phyloP scores from a whole-genome alignment of 2,113 vertebrate genomes.

The Loxodonta africana region DNA sequence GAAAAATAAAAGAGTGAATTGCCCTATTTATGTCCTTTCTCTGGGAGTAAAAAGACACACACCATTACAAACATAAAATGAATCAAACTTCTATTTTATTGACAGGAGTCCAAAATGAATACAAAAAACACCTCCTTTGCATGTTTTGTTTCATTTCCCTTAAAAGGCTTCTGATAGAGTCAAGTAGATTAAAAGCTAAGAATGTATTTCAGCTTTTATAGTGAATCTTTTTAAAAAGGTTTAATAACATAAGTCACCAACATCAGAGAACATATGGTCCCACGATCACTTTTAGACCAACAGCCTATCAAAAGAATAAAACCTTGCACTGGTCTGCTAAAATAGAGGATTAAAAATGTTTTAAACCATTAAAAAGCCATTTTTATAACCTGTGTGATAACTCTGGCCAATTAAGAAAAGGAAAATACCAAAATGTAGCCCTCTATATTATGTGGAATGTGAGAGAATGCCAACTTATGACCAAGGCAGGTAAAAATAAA shows the following conservation, averaged over 20 bases:
- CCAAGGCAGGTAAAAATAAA: constrained; percentile 82
- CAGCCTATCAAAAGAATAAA: constrained; percentile 87
- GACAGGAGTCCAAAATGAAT: constrained; percentile 88
- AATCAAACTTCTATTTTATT: constrained; percentile 90
- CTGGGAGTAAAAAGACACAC: constrained; percentile 85
- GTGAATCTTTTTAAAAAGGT: constrained; percentile 85
- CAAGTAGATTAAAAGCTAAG: constrained; percentile 86
- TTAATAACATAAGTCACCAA: constrained; percentile 85
- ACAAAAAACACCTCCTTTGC: constrained; percentile 86
- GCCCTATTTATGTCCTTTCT: constrained; percentile 73
- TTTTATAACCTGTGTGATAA: constrained; percentile 79
- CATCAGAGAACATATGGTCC: constrained; percentile 84
- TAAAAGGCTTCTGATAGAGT: constrained; percentile 84
- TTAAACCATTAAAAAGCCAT: constrained; percentile 85
- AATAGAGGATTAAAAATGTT: constrained; percentile 88
- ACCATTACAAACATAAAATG: constrained; percentile 87
- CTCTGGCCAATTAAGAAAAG: constrained; percentile 83
- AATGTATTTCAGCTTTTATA: constrained; percentile 85
- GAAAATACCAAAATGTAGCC: constrained; percentile 86
- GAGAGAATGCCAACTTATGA: constrained; percentile 78
- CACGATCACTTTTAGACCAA: constrained; percentile 84
- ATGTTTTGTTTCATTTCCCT: constrained; percentile 83
- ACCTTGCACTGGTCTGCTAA: constrained; percentile 83
- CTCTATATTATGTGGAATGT: constrained; percentile 85
- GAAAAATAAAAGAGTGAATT: constrained; percentile 75